These are phyloP conservation scores for Temnothorax longispinosus DNA, from an alignment of 1,140 invertebrate species.

Conservation along the genomic window DNA sequence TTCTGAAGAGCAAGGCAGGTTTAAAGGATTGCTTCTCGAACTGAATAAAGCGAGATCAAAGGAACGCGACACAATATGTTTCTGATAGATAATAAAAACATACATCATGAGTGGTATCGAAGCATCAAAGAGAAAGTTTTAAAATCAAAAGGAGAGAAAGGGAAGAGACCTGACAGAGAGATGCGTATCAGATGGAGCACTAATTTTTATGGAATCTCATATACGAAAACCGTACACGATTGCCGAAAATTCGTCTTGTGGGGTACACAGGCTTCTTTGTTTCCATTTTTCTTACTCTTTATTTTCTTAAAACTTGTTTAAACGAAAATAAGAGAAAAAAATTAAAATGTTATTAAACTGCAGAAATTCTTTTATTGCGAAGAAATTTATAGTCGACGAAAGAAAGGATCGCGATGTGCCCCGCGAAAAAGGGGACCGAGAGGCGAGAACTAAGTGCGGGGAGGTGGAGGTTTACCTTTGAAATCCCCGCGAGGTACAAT, in stretches of 20 bases:
- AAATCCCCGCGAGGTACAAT: conserved; percentile 82
- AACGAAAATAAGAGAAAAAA: background rate
- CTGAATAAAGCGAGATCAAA: background rate
- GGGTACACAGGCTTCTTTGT: background rate
- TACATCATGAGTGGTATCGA: background rate
- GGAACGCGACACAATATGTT: background rate
- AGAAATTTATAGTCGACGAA: background rate
- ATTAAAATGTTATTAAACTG: background rate
- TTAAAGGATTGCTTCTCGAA: background rate
- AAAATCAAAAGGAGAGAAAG: background rate
- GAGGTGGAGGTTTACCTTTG: conserved; percentile 75
- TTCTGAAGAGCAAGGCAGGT: background rate
- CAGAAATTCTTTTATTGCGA: background rate
- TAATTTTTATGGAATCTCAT: background rate
- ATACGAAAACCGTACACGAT: background rate
- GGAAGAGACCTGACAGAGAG: background rate
- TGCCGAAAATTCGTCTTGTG: background rate
- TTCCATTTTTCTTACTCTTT: background rate
- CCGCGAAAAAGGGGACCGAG: background rate
- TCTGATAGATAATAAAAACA: background rate
- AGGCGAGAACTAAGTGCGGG: background rate
- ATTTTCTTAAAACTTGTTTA: too few relatives aligned
- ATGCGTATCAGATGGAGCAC: background rate
- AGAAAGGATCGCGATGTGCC: background rate
- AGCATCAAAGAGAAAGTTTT: background rate